A percentile compares a stretch with the other conserved stretches of the same genome.
Evolutionary conservation across 2,113 vertebrate species (phyloP).

Genomic region (Megaptera novaeangliae): DNA sequence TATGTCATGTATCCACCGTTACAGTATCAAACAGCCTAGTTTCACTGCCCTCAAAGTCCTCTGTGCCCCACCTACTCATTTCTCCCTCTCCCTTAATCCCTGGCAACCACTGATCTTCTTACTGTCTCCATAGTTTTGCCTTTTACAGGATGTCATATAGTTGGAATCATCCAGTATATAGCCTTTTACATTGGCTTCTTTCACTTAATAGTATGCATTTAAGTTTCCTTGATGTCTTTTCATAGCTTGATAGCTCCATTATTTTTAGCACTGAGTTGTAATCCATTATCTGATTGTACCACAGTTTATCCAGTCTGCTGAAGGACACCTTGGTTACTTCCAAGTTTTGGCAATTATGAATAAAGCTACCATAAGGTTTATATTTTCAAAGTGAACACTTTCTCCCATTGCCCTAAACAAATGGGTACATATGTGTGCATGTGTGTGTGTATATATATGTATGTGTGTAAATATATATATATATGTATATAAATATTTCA

Average conservation of each 20-base stretch:
- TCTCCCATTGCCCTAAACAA: conserved; percentile 35
- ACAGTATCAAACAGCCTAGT: not conserved
- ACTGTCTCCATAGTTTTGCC: not conserved
- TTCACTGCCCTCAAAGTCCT: not conserved
- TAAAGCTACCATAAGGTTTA: not conserved
- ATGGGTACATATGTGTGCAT: not conserved
- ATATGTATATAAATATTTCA: conserved; percentile 47
- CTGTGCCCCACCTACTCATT: not conserved
- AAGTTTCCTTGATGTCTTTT: not conserved
- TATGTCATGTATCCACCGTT: not conserved
- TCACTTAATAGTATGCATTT: not conserved
- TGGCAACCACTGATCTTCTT: not conserved
- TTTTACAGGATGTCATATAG: not conserved
- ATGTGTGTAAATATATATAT: not conserved
- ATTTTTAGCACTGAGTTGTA: not conserved
- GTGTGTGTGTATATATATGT: not conserved
- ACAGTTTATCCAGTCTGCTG: not conserved
- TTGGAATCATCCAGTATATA: not conserved
- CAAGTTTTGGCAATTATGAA: not conserved
- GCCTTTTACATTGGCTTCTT: not conserved
- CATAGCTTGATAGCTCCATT: not conserved
- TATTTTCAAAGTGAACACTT: conserved; percentile 37
- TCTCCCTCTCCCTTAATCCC: not conserved
- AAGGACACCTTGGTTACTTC: not conserved
- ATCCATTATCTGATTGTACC: not conserved